A percentile compares a stretch with the other conserved stretches of the same genome.
Evolutionary conservation across 2,797 vertebrate genomes (phyloP).

Genomic region (Notolepis coatsorum): DNA sequence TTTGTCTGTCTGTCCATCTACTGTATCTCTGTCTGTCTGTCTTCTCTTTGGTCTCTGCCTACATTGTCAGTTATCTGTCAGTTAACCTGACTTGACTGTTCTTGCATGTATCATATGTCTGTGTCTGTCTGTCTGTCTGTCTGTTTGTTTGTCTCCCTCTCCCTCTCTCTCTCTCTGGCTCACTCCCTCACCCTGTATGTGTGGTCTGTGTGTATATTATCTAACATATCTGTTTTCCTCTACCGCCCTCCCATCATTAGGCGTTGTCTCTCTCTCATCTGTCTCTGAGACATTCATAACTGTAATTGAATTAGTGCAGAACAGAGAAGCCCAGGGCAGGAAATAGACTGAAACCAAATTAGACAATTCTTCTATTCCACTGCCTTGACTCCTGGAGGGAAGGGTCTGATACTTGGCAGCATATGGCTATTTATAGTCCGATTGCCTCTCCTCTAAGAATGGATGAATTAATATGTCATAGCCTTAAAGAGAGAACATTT

Average conservation of each 20-base stretch:
- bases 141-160: neutral
- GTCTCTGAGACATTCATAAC: neutral
- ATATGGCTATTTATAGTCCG: neutral
- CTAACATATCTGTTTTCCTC: neutral
- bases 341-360: neutral
- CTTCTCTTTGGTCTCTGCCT: too few species aligned
- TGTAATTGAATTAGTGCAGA: conserved; percentile 5
- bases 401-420: neutral
- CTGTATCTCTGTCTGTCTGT: neutral
- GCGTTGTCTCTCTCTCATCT: neutral
- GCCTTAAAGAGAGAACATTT: too few species aligned
- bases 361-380: conserved; percentile 1
- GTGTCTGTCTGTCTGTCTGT: neutral
- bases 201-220: neutral
- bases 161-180: neutral
- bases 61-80: too few species aligned
- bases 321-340: neutral
- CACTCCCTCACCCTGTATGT: neutral
- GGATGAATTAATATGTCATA: too few species aligned
- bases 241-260: neutral
- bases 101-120: neutral
- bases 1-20: neutral
- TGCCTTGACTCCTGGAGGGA: neutral
- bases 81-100: too few species aligned
- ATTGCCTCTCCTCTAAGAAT: neutral